These are phyloP conservation scores for Neuroterus valhalla DNA, from an alignment of 1,140 invertebrate species.

Conservation along the genomic window DNA sequence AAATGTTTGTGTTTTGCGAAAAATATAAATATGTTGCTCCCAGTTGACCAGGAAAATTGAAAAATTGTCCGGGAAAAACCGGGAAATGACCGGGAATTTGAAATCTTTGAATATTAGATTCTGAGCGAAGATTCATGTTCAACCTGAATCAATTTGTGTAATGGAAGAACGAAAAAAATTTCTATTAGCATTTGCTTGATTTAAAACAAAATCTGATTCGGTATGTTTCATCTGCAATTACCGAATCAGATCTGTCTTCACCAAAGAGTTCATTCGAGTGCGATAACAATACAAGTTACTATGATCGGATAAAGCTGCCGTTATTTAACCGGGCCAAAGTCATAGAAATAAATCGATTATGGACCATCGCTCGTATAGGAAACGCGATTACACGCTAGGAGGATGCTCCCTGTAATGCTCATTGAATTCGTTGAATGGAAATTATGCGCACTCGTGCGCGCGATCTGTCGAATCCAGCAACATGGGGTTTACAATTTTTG, in stretches of 20 bases:
- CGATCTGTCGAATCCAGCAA: slow-evolving; percentile 26
- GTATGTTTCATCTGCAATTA: no score
- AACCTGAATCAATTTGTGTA: no score
- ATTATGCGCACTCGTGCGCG: slow-evolving; percentile 47
- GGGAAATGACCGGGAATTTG: no score
- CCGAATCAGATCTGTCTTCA: neutral
- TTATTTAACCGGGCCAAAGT: slow-evolving; percentile 24
- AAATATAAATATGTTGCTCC: no score
- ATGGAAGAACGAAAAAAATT: no score
- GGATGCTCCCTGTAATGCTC: slow-evolving; percentile 57
- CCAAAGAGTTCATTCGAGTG: slow-evolving; percentile 8
- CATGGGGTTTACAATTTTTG: slow-evolving; percentile 29
- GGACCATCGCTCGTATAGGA: slow-evolving; percentile 42
- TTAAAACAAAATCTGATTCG: no score
- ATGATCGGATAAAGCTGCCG: slow-evolving; percentile 24
- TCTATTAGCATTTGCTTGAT: no score
- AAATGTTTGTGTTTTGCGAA: no score
- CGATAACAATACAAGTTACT: neutral
- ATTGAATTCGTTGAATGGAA: slow-evolving; percentile 61
- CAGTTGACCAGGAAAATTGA: no score
- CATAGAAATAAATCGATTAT: slow-evolving; percentile 28
- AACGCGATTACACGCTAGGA: slow-evolving; percentile 57
- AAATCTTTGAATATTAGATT: no score
- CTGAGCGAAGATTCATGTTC: no score
- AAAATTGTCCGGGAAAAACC: no score